A percentile compares a stretch with the other conserved stretches of the same genome.
phyloP scores from a whole-genome alignment of 1,140 invertebrate genomes.

The silkworm (Bombyx mori) region ASM3026992v2 NC_085133.1:8319501-8320000 shows the following conservation, averaged over 20 bases:
- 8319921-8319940: background rate
- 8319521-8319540: background rate
- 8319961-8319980: slow-evolving; percentile 14
- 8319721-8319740: slow-evolving; percentile 7
- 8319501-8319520: background rate
- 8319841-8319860: slow-evolving; percentile 1
- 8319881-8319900: slow-evolving; percentile 4
- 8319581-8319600: slow-evolving; percentile 4
- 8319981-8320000: slow-evolving; percentile 19
- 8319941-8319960: no score
- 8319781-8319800: slow-evolving; percentile 2
- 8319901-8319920: background rate
- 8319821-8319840: slow-evolving; percentile 4
- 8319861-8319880: background rate
- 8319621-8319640: slow-evolving; percentile 14
- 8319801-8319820: background rate
- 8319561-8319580: slow-evolving; percentile 2
- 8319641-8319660: slow-evolving; percentile 8
- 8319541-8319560: background rate
- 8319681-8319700: slow-evolving; percentile 9
- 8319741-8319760: slow-evolving; percentile 5
- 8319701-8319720: slow-evolving; percentile 4
- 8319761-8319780: slow-evolving; percentile 4
- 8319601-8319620: slow-evolving; percentile 5
- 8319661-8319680: slow-evolving; percentile 6